These are phyloP conservation scores for Pongo abelii DNA, from an alignment of 2,113 vertebrate species.

Conservation along the genomic window DNA sequence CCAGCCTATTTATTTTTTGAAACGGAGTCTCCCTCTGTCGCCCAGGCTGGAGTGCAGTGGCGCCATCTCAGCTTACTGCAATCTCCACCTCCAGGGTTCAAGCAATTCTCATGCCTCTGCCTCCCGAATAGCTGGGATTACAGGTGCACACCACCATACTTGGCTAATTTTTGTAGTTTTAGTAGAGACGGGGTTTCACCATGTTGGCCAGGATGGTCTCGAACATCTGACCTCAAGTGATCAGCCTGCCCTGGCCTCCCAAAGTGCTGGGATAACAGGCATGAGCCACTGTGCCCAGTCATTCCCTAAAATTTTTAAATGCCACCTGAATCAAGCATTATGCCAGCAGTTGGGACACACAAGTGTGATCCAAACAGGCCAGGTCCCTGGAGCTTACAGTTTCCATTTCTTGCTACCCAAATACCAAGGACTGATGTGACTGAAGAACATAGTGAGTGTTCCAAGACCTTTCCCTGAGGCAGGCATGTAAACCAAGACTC, in stretches of 20 bases:
- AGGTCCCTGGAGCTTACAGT: neutral
- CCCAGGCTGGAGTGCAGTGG: neutral
- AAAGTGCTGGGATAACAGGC: neutral
- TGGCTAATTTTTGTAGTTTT: neutral
- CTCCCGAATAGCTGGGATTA: neutral
- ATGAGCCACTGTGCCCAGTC: neutral
- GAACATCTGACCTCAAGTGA: neutral
- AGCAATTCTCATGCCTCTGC: neutral
- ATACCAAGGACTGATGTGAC: neutral
- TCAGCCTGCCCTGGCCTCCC: neutral
- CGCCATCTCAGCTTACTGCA: neutral
- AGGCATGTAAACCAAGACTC: neutral
- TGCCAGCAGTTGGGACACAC: neutral
- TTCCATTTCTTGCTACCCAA: constrained; percentile 36
- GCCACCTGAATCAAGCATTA: neutral
- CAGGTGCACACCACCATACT: neutral
- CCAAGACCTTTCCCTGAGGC: neutral
- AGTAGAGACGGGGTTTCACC: neutral
- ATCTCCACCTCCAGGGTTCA: neutral
- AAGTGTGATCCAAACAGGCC: neutral
- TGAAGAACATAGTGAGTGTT: neutral
- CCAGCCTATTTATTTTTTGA: too few species aligned
- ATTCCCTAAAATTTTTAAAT: constrained; percentile 10
- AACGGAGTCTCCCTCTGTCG: too few species aligned
- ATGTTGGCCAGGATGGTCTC: neutral